Evolutionary conservation across 1,140 invertebrate genomes (phyloP), one percentile per base, ranked within the genome.

Genomic region (Drosophila erecta): DNA sequence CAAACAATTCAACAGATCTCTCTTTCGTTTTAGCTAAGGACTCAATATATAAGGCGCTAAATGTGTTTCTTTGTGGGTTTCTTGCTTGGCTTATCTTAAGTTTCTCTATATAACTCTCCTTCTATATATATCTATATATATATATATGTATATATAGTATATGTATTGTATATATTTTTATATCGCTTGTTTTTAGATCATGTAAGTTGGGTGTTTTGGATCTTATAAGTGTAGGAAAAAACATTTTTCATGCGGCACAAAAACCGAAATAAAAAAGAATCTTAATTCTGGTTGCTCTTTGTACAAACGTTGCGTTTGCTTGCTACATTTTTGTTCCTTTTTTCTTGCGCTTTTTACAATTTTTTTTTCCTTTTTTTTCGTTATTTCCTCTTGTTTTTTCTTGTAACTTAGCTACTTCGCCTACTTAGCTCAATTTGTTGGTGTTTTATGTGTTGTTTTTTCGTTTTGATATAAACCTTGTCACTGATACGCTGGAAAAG

Each of bases 41-140:
- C 81, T 85, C 81, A 75, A 81, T 85, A 22, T 57, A 62, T 85
- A 85, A 85, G 81, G 81, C 81, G 81, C 81, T 85, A 81, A 81
- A 64, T 80, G 64, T 65, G 60, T 62, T 51, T 15, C 49, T 35
- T 51, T 51, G 24, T 56, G 40, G 46, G 46, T 38, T 44, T 56
- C 40, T 27, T 37, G 46, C 44, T 62, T 66, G 51, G 49, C 66
- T 47, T 69, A 54, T 47, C n/a, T 38, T 67, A 55, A 33, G 17
- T 53, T 54, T 46, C 30, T 69, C 30, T 51, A 51, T 35, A 35
- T 49, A 30, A 49, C 46, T 20, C 30, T 73, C 47, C 57, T 22
- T 61, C 10, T 71, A 41, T 47, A 24, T 70, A 17, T 51, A n/a
- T 61, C 41, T 46, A 60, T 65, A 50, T 56, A 35, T n/a, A n/a